Evolutionary conservation across 2,888 invertebrate species (phyloP), one percentile per base, ranked within the genome.

Genomic region (Lasiommata megera): DNA sequence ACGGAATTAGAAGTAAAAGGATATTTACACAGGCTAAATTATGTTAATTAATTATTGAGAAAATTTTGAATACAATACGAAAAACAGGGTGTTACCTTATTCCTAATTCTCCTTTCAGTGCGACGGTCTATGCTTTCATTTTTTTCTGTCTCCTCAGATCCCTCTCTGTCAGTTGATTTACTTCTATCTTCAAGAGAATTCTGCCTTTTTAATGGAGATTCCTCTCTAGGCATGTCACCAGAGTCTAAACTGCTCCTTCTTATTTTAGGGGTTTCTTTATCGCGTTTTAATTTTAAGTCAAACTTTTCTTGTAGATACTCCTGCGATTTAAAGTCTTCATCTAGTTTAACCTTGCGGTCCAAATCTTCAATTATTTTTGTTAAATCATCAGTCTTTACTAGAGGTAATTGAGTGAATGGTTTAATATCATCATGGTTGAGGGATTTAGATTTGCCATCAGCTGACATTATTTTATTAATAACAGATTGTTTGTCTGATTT

Each of bases 21-120:
- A n/a, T n/a, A n/a, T 23, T 23, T 23, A 23, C 23, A 23, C 23
- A 5, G 23, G 23, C 23, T 3, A 23, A 2, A 2, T 23, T 5
- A 3, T 3, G 23, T 23, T 23, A 23, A 5, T 23, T 3, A 3
- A 23, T 23, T 23, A 3, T 23, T 23, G n/a, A n/a, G n/a, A n/a
- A n/a, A n/a, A n/a, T n/a, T n/a, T n/a, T n/a, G n/a, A n/a, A n/a
- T 23, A 3, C 5, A 23, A 5, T 23, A 3, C 23, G 2, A 23
- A 23, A 23, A 23, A 23, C 23, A 23, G 23, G 23, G 23, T 2
- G 5, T 72, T 79, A 93, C 94, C 91, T 94, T 94, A 79, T 94
- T 94, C 67, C 93, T 90, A 73, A 94, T 94, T 71, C 94, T 90
- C 48, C 93, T 89, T 70, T 93, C 93, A 28, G 91, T 77, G 51